Evolutionary conservation across 2,888 invertebrate genomes (phyloP).

Genomic region (Thecophora atra): DNA sequence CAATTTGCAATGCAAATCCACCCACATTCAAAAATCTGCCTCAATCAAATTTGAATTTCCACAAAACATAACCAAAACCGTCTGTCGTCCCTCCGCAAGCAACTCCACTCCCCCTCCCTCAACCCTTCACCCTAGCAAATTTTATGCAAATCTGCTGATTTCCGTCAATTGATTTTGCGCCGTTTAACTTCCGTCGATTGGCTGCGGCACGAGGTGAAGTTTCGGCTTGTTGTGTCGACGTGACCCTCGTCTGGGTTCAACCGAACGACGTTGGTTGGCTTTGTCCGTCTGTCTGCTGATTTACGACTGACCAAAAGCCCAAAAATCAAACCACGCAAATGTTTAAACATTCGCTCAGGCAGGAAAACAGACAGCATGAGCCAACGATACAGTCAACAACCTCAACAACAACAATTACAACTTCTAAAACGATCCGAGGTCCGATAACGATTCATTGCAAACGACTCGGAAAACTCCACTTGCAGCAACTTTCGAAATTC

Average conservation of each 20-base stretch:
- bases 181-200: conserved; percentile 19
- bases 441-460: background rate
- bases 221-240: background rate
- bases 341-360: no score
- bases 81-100: no score
- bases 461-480: background rate
- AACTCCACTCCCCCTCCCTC: background rate
- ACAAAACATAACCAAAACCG: background rate
- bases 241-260: conserved; percentile 8
- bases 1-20: conserved; percentile 23
- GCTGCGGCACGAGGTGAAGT: background rate
- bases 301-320: conserved; percentile 13
- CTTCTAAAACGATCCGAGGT: background rate
- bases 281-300: conserved; percentile 9
- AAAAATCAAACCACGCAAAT: no score
- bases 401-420: background rate
- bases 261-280: background rate
- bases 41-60: conserved; percentile 26
- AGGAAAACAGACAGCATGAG: no score
- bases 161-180: conserved; percentile 30
- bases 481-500: background rate
- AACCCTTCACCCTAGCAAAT: conserved; percentile 1
- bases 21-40: conserved; percentile 6
- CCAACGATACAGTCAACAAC: background rate
- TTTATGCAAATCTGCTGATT: conserved; percentile 27